Evolutionary conservation across 2,113 vertebrate species (phyloP).

Genomic region (Labeo rohita): DNA sequence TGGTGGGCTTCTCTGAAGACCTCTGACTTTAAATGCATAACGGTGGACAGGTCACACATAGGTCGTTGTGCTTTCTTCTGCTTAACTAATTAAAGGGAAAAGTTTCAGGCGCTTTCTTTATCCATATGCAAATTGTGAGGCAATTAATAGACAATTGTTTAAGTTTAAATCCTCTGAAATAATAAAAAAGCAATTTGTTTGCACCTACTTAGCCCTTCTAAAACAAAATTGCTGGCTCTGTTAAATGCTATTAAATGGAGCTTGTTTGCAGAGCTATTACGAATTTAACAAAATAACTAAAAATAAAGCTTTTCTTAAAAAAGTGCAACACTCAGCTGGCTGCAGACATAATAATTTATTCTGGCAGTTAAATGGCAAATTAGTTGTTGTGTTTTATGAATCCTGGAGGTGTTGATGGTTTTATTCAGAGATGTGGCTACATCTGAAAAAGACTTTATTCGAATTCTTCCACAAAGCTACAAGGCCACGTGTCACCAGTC

Average conservation of each 20-base stretch:
- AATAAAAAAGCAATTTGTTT: slow-evolving; percentile 3
- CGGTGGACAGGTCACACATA: slow-evolving; percentile 16
- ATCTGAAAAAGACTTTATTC: slow-evolving; percentile 38
- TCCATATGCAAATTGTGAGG: slow-evolving; percentile 12
- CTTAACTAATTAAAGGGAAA: slow-evolving; percentile 25
- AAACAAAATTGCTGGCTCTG: slow-evolving; percentile 25
- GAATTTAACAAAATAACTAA: slow-evolving; percentile 32
- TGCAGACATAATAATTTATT: slow-evolving; percentile 50
- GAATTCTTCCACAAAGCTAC: slow-evolving; percentile 11
- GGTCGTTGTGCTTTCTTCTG: background rate
- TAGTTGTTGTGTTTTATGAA: slow-evolving; percentile 49
- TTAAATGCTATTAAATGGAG: slow-evolving; percentile 36
- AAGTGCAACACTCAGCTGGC: slow-evolving; percentile 38
- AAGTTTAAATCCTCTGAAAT: slow-evolving; percentile 32
- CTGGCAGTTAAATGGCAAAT: slow-evolving; percentile 47
- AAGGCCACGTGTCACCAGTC: slow-evolving; percentile 26
- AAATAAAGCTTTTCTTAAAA: slow-evolving; percentile 1
- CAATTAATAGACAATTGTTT: slow-evolving; percentile 26
- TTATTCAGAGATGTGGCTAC: slow-evolving; percentile 31
- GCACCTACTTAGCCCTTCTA: slow-evolving; percentile 1
- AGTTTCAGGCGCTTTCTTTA: background rate
- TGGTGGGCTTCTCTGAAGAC: background rate
- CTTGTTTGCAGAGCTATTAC: slow-evolving; percentile 15
- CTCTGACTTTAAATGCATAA: slow-evolving; percentile 15
- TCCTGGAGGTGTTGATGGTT: slow-evolving; percentile 40